Percentiles rank a stretch among this genome's conserved stretches.
Evolutionary conservation across 92 coral and sea anemone genomes (phyloP).

Genomic region (Actinostola sp.): DNA sequence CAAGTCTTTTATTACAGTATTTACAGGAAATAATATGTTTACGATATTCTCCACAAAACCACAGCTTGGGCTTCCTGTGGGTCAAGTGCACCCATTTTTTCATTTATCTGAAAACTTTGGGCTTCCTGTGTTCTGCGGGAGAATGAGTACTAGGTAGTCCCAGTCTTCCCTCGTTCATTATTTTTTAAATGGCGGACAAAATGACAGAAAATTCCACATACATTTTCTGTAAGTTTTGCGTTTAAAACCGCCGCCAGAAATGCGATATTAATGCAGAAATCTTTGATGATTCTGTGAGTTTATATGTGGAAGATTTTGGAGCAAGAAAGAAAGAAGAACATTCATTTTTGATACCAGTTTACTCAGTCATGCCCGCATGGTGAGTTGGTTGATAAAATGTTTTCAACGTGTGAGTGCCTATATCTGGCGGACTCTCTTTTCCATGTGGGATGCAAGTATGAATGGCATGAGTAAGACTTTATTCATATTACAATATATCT

Average conservation of each 20-base stretch:
- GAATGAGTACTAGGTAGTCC: not conserved
- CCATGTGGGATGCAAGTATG: not conserved
- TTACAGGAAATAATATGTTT: no score
- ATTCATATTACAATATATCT: constrained; percentile 14
- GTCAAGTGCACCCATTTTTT: no score
- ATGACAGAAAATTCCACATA: not conserved
- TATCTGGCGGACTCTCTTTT: constrained; percentile 13
- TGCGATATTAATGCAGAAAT: not conserved
- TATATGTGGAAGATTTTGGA: no score
- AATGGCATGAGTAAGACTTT: constrained; percentile 8
- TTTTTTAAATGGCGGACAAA: constrained; percentile 32
- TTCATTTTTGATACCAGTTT: not conserved
- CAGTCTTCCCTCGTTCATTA: constrained; percentile 10
- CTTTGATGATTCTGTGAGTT: not conserved
- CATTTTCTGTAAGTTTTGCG: no score
- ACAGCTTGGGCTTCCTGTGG: no score
- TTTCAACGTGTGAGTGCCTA: constrained; percentile 17
- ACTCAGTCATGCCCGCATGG: not conserved
- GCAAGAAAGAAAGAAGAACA: not conserved
- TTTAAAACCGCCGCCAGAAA: not conserved
- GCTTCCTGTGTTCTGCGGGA: constrained; percentile 12
- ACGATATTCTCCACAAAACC: no score
- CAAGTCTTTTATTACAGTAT: no score
- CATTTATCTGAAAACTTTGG: no score
- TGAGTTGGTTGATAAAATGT: not conserved